These are phyloP conservation scores for Ceratina calcarata DNA, from an alignment of 1,140 invertebrate species.

Conservation along the genomic window DNA sequence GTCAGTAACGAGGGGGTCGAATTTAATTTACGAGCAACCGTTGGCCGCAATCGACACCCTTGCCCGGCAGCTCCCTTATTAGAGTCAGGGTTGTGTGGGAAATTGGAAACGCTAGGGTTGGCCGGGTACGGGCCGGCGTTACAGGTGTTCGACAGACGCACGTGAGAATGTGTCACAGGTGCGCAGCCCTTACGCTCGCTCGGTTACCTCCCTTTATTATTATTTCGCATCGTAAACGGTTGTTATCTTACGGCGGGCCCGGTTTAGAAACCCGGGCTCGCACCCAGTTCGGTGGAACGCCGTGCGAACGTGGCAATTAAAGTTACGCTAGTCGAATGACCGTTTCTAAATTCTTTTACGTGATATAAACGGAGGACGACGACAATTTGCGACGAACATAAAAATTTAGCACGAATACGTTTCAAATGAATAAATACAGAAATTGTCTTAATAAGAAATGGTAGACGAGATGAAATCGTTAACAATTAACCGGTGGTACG, in stretches of 20 bases:
- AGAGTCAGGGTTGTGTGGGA: conserved; percentile 66
- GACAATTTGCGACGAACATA: too few species aligned
- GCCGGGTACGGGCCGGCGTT: conserved; percentile 47
- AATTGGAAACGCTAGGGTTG: conserved; percentile 61
- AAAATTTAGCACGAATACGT: background rate
- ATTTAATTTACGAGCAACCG: conserved; percentile 24
- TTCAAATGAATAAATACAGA: background rate
- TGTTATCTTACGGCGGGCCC: conserved; percentile 53
- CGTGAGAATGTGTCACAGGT: conserved; percentile 79
- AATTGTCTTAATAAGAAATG: background rate
- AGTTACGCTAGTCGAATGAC: too few species aligned
- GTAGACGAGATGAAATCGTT: background rate
- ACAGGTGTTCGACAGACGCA: conserved; percentile 74
- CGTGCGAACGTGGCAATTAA: too few species aligned
- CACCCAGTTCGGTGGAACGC: background rate
- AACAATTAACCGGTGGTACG: too few species aligned
- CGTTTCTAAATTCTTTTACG: too few species aligned
- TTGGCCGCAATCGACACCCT: conserved; percentile 31
- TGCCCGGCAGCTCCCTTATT: conserved; percentile 54
- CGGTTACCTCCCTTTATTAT: conserved; percentile 63
- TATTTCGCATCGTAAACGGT: conserved; percentile 70
- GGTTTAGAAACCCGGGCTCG: conserved; percentile 29
- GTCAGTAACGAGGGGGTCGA: background rate
- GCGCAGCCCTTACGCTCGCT: conserved; percentile 43
- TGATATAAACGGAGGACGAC: too few species aligned